A percentile compares a stretch with the other conserved stretches of the same genome.
phyloP scores from a whole-genome alignment of 2,888 invertebrate species.

The Aphidoletes aphidimyza region DNA sequence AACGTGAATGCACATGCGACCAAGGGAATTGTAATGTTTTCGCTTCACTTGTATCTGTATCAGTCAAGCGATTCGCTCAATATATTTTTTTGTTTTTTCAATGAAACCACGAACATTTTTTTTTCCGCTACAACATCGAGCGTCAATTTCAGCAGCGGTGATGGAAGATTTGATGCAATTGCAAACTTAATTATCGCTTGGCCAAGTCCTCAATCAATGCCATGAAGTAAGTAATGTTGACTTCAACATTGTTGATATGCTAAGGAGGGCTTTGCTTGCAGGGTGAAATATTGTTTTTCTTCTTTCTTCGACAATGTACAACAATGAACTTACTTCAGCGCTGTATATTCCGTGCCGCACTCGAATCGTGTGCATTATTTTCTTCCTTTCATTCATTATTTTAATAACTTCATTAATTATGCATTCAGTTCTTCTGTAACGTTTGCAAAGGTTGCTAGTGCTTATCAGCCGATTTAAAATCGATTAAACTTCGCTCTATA shows the following conservation, averaged over 20 bases:
- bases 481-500: not conserved
- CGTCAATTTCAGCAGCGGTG: not conserved
- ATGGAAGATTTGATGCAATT: not conserved
- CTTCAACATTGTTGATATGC: not conserved
- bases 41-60: no score
- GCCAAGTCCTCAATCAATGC: constrained; percentile 20
- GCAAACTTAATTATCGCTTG: constrained; percentile 31
- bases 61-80: not conserved
- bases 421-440: not conserved
- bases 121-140: not conserved
- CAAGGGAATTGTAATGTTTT: not conserved
- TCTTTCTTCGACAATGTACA: no score
- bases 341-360: no score
- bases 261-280: not conserved
- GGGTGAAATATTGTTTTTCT: not conserved
- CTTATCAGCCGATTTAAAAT: constrained; percentile 37
- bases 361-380: not conserved
- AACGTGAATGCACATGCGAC: constrained; percentile 8
- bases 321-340: no score
- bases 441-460: not conserved
- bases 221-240: not conserved
- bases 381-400: not conserved
- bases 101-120: not conserved
- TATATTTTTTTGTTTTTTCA: not conserved
- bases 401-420: constrained; percentile 18